Conservation (phyloP, 2,888 invertebrate species). For the Trachelus stipa region DNA sequence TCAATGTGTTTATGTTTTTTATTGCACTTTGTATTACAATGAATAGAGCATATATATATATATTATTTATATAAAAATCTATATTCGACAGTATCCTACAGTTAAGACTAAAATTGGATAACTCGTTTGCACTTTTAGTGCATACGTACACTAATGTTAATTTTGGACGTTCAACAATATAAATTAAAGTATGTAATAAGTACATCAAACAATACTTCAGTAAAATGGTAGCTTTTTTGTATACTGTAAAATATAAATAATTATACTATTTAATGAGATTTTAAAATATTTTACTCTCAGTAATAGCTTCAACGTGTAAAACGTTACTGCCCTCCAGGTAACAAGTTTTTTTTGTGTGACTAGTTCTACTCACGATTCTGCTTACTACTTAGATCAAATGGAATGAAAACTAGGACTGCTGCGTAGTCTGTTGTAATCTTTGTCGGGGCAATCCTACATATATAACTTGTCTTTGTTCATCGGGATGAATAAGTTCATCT, state of each 20-base stretch:
- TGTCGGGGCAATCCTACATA: conserved; percentile 69
- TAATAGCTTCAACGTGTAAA: neutral
- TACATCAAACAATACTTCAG: neutral
- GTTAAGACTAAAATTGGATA: neutral
- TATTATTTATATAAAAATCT: neutral
- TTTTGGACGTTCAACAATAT: neutral
- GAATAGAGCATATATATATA: neutral
- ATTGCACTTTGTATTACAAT: neutral
- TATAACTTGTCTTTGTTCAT: conserved; percentile 78
- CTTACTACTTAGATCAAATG: neutral
- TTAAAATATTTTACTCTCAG: neutral
- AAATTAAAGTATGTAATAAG: neutral
- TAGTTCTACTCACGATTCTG: neutral
- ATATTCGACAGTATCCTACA: neutral
- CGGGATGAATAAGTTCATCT: conserved; percentile 78
- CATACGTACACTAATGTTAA: neutral
- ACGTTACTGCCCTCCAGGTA: neutral
- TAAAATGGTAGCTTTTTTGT: neutral
- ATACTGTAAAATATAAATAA: neutral
- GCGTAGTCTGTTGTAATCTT: conserved; percentile 34
- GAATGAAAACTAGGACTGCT: conserved; percentile 27
- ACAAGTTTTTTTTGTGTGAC: neutral
- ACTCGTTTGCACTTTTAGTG: neutral
- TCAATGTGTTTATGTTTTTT: neutral
- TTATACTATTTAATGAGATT: neutral